phyloP scores from a whole-genome alignment of 2,888 invertebrate genomes.

The Pinctada fucata region DNA sequence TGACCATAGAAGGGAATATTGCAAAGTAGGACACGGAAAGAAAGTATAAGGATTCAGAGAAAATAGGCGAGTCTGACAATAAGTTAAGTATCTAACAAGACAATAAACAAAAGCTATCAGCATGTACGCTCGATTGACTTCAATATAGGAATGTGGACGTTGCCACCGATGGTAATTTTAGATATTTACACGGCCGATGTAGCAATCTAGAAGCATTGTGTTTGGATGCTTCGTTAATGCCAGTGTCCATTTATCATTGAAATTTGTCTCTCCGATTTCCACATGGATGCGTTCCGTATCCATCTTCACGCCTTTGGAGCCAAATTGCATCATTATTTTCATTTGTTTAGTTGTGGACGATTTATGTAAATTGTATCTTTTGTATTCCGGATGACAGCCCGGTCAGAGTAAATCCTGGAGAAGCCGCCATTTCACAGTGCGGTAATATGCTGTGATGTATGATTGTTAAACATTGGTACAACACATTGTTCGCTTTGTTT shows the following conservation, averaged over 20 bases:
- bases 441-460: constrained; percentile 21
- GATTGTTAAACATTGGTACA: constrained; percentile 18
- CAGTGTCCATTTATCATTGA: constrained; percentile 35
- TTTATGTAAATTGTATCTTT: constrained; percentile 35
- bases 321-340: constrained; percentile 38
- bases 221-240: constrained; percentile 30
- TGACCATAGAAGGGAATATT: no score
- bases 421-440: background rate
- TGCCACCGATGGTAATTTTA: constrained; percentile 31
- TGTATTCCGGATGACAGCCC: constrained; percentile 34
- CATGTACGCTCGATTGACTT: constrained; percentile 20
- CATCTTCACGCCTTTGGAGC: constrained; percentile 22
- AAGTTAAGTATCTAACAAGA: constrained; percentile 5
- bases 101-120: constrained; percentile 25
- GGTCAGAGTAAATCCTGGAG: constrained; percentile 8
- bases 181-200: constrained; percentile 34
- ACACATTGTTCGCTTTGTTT: constrained; percentile 15
- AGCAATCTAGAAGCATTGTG: constrained; percentile 36
- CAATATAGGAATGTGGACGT: constrained; percentile 31
- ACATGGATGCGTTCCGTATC: constrained; percentile 10
- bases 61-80: background rate
- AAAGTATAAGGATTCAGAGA: background rate
- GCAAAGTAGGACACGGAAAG: no score
- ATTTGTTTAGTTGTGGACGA: constrained; percentile 14
- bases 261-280: constrained; percentile 33